Evolutionary conservation across 2,888 invertebrate genomes (phyloP).

Genomic region (Megalurothrips usitatus): DNA sequence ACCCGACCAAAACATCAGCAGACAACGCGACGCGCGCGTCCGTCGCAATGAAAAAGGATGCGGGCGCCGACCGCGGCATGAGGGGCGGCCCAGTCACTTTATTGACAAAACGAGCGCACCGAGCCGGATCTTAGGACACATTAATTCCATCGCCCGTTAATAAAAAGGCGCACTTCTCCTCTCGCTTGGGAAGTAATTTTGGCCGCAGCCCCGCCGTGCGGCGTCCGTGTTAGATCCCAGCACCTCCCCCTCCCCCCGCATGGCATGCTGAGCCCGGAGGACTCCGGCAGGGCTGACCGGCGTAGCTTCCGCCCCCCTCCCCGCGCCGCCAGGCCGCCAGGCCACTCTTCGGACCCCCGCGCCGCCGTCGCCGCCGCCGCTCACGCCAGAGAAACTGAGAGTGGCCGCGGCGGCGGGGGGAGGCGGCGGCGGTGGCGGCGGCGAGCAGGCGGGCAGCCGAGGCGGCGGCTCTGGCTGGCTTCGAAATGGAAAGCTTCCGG

Average conservation of each 20-base stretch:
- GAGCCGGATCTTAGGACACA: background rate
- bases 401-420: background rate
- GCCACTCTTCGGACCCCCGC: background rate
- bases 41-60: no score
- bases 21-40: no score
- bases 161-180: no score
- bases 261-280: background rate
- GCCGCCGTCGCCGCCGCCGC: background rate
- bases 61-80: no score
- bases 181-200: background rate
- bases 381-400: slow-evolving; percentile 12
- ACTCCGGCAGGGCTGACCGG: background rate
- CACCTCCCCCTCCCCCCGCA: no score
- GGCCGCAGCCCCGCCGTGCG: background rate
- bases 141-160: no score
- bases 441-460: no score
- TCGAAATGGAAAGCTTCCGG: slow-evolving; percentile 26
- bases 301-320: no score
- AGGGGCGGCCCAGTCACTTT: no score
- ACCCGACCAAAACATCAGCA: no score
- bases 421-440: background rate
- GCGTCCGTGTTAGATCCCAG: background rate
- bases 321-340: background rate
- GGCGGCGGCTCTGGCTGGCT: background rate
- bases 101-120: background rate